A percentile compares a stretch with the other conserved stretches of the same genome.
These are phyloP conservation scores for Aegotheles bennettii DNA, from an alignment of 2,113 vertebrate species.

Conservation along the genomic window DNA sequence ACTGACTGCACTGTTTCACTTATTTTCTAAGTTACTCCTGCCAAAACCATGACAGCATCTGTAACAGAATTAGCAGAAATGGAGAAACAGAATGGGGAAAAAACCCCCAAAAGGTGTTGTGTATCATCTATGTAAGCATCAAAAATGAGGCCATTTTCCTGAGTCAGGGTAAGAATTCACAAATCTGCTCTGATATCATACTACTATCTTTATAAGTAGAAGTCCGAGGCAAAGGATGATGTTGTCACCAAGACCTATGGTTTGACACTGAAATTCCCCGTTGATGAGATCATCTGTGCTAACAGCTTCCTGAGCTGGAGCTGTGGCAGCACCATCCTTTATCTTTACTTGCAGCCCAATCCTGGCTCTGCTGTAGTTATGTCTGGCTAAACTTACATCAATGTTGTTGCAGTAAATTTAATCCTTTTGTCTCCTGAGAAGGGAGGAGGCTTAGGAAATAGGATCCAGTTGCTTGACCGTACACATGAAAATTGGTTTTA, in stretches of 20 bases:
- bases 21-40: not conserved
- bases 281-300: not conserved
- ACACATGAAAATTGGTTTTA: not conserved
- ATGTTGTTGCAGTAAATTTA: not conserved
- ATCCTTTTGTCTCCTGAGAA: not conserved
- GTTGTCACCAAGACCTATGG: not conserved
- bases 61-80: not conserved
- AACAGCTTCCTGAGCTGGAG: not conserved
- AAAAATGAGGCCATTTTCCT: not conserved
- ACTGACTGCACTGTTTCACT: not conserved
- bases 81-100: not conserved
- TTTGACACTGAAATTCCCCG: not conserved
- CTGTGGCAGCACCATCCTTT: not conserved
- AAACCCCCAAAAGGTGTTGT: not conserved
- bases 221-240: not conserved
- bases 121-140: not conserved
- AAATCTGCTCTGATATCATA: not conserved
- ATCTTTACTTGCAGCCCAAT: not conserved
- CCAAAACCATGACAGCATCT: slow-evolving; percentile 1
- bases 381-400: not conserved
- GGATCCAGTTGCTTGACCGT: not conserved
- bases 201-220: not conserved
- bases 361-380: not conserved
- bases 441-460: not conserved
- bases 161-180: not conserved